These are phyloP conservation scores for Pyralis farinalis DNA, from an alignment of 2,888 invertebrate genomes.

Conservation along the genomic window DNA sequence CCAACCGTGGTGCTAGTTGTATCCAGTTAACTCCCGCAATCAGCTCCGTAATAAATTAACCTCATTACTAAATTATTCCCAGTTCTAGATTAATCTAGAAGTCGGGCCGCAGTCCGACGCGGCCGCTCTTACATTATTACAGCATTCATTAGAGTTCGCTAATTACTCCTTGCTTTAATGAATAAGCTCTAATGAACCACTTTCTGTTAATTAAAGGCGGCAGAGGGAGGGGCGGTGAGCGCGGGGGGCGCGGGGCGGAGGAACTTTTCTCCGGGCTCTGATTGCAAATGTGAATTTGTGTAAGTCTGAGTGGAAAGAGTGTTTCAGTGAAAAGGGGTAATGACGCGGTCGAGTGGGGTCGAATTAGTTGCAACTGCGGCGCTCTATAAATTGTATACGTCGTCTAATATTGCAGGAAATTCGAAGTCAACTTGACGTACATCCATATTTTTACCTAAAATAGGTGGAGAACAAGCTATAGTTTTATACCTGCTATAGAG, in stretches of 20 bases:
- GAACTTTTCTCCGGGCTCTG: conserved; percentile 78
- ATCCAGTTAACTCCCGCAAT: conserved; percentile 63
- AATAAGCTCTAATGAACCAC: conserved; percentile 95
- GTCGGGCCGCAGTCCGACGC: conserved; percentile 75
- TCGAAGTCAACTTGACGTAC: too few relatives aligned
- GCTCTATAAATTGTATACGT: conserved; percentile 41
- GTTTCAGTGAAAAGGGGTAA: conserved; percentile 77
- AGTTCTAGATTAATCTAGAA: conserved; percentile 79
- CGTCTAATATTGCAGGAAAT: conserved; percentile 20
- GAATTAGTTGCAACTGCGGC: conserved; percentile 67
- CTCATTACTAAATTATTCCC: conserved; percentile 75
- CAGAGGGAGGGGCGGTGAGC: conserved; percentile 53
- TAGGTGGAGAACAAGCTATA: too few relatives aligned
- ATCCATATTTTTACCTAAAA: too few relatives aligned
- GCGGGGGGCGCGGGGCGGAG: conserved; percentile 38
- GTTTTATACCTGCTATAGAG: too few relatives aligned
- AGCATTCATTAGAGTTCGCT: conserved; percentile 93
- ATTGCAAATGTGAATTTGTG: conserved; percentile 82
- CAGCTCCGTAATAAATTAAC: conserved; percentile 70
- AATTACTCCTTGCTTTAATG: conserved; percentile 95
- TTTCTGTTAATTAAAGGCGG: conserved; percentile 94
- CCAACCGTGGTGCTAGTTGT: conserved; percentile 24
- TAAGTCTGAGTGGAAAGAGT: conserved; percentile 77
- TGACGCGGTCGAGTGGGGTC: conserved; percentile 70
- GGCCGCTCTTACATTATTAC: conserved; percentile 87